Evolutionary conservation across 1,140 invertebrate genomes (phyloP).

Genomic region (Magallana gigas): DNA sequence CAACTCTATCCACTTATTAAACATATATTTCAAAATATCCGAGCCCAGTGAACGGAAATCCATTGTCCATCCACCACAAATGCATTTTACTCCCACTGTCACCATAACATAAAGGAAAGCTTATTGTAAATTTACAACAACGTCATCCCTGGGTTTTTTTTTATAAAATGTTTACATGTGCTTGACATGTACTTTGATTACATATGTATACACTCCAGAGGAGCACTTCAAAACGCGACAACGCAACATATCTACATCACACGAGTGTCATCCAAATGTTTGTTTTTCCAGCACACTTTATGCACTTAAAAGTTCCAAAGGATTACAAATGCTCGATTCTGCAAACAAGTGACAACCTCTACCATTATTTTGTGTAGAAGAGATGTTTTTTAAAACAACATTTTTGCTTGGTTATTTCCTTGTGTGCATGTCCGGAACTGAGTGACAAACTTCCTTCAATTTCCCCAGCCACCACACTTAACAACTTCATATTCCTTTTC

Average conservation of each 20-base stretch:
- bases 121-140: not conserved
- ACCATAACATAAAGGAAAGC: not conserved
- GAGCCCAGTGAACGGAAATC: not conserved
- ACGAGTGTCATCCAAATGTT: not conserved
- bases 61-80: not conserved
- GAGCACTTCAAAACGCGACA: conserved; percentile 11
- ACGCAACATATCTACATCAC: not conserved
- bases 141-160: no score
- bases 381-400: not conserved
- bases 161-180: not conserved
- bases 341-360: no score
- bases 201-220: not conserved
- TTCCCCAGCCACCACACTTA: not conserved
- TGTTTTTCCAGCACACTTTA: not conserved
- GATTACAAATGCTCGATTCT: no score
- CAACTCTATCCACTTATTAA: conserved; percentile 13
- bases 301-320: not conserved
- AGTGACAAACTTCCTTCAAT: conserved; percentile 8
- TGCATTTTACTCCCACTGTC: not conserved
- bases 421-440: not conserved
- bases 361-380: not conserved
- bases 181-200: not conserved
- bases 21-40: conserved; percentile 18
- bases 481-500: not conserved
- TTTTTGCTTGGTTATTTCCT: not conserved